Base-by-base conservation (phyloP, 1,140 invertebrate genomes). In the Panagrolaimus sp. region DNA sequence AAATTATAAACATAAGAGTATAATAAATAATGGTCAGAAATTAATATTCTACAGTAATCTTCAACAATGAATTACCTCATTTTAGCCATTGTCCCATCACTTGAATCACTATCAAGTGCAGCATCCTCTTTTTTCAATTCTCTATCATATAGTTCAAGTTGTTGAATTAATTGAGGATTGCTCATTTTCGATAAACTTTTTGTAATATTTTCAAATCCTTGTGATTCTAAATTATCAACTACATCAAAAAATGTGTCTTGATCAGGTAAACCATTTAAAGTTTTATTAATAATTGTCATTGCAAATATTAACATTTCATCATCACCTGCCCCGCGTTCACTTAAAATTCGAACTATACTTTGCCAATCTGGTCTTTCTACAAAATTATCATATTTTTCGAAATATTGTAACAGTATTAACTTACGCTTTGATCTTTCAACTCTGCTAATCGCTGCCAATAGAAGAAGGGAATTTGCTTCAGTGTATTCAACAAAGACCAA, bases 401-500 rank as follows among this genome's bases (percentile, higher is more conserved):
- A 38, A n/a, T n/a, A n/a, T n/a, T n/a, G n/a, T n/a, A n/a, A n/a
- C n/a, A n/a, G 31, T 7, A 38, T 4, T 4, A 2, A 53, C 72
- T 66, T 83, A 85, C 91, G 90, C 81, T 89, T 89, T 9, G 88
- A 86, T 45, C 85, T 88, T 82, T 98, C 94, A 9, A 96, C 91
- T 13, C 89, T 86, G 62, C 89, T 88, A 46, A 98, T 90, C 14
- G 95, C 94, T 74, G 92, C 89, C 53, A 94, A 89, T 23, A 96
- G 86, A 3, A 92, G 87, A 70, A 91, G 85, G 72, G 93, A 93
- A 85, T 98, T 98, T 53, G 90, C 89, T 80, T 98, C 95, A 11
- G 92, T 91, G 84, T 99, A 99, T 85, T 98, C 96, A 13, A 98
- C 92, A 86, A 98, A 99, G 7, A 98, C 93, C 66, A 98, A 87